Base-by-base conservation (phyloP, 2,888 invertebrate species). In the Campoplex capitator region DNA sequence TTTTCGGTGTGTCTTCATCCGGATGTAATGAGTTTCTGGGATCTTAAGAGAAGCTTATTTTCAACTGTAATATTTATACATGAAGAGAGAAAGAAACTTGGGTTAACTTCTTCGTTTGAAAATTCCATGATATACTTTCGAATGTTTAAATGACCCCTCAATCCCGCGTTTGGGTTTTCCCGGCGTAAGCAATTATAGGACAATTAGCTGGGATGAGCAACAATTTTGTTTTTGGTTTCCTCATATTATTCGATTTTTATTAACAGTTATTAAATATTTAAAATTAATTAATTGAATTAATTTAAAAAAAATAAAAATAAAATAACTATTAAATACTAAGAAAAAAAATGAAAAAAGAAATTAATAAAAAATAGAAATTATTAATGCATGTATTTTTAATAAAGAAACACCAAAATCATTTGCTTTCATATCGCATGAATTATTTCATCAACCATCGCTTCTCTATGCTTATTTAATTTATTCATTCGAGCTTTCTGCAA, bases 11-110 rank as follows among this genome's bases (percentile, higher is more conserved):
- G 65, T 78, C 62, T 77, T 84, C 77, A n/a, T 75, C 68, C 42
- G 54, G 71, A 65, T 81, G 78, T 82, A 87, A 87, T 77, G 82
- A 85, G 85, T 77, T 82, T 80, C 76, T 68, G 13, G 42, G 73
- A 85, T 81, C 38, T 71, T 68, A 48, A 18, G 68, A 62, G 58
- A 28, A 28, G 67, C 56, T 76, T 54, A 62, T 81, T 71, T 65
- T 38, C n/a, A n/a, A 18, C 65, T 23, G 8, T 65, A 28, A 81
- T 18, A 73, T 73, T 9, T 28, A 28, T 9, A n/a, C n/a, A n/a
- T 28, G 35, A 54, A 11, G 18, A 18, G 28, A 35, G 32, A 73
- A 73, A 45, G 45, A 73, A 23, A 56, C 35, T 73, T 6, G 18
- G 18, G 35, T 32, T 54, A n/a, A 54, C 18, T 54, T 73, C 54